Percentiles rank a stretch among this genome's conserved stretches.
Conservation (phyloP, 2,113 vertebrate species). For the Perca flavescens region DNA sequence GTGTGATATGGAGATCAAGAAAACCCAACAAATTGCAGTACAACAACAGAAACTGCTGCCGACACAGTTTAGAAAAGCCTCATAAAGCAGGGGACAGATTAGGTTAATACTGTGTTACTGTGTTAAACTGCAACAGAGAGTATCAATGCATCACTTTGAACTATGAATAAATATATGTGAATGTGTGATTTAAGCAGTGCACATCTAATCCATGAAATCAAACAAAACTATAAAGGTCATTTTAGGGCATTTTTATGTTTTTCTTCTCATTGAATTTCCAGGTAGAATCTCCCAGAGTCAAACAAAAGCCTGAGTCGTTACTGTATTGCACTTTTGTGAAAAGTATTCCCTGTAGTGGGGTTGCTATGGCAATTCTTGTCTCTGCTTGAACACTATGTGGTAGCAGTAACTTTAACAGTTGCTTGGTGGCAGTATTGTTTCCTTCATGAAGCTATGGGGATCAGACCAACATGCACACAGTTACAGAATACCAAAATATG, state of each 20-base stretch:
- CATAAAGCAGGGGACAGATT: neutral
- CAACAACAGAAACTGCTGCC: neutral
- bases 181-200: neutral
- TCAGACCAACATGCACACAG: neutral
- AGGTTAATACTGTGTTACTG: too few relatives aligned
- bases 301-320: neutral
- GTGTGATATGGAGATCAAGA: neutral
- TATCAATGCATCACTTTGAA: neutral
- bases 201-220: neutral
- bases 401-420: neutral
- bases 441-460: neutral
- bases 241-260: neutral
- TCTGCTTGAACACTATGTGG: neutral
- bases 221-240: neutral
- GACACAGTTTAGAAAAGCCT: neutral
- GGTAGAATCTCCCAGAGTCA: neutral
- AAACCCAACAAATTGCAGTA: neutral
- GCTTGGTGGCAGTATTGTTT: neutral
- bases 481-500: neutral
- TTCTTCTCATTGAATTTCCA: neutral
- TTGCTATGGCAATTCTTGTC: neutral
- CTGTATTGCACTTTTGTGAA: neutral
- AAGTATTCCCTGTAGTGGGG: neutral
- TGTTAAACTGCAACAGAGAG: too few relatives aligned
- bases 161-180: neutral